phyloP scores from a whole-genome alignment of 1,140 invertebrate species.

The Ruditapes philippinarum region DNA sequence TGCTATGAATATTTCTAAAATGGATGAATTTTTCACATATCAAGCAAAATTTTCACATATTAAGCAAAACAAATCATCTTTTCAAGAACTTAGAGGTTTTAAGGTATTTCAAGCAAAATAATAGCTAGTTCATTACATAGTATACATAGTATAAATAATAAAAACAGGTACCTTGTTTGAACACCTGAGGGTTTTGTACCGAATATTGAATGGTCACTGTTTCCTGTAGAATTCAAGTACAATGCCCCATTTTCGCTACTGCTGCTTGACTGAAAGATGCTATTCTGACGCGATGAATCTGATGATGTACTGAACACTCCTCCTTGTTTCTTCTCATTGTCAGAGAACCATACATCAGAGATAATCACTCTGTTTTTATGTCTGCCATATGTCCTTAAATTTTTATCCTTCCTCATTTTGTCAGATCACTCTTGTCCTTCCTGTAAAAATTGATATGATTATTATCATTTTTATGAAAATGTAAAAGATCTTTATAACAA shows the following conservation, averaged over 20 bases:
- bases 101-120: too few species aligned
- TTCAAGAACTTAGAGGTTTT: too few species aligned
- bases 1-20: too few species aligned
- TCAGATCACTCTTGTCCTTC: background rate
- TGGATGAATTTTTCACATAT: too few species aligned
- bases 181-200: background rate
- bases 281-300: background rate
- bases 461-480: background rate
- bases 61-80: too few species aligned
- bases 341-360: conserved; percentile 51
- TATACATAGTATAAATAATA: too few species aligned
- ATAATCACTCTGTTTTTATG: conserved; percentile 55
- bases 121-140: too few species aligned
- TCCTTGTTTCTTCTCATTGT: conserved; percentile 36
- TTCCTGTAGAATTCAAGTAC: conserved; percentile 42
- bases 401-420: conserved; percentile 55
- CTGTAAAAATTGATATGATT: background rate
- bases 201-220: background rate
- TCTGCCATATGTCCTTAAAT: conserved; percentile 58
- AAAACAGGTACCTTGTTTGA: background rate
- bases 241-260: conserved; percentile 30
- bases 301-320: conserved; percentile 58
- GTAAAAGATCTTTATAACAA: background rate
- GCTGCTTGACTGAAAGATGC: conserved; percentile 59
- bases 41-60: too few species aligned